Evolutionary conservation across 2,113 vertebrate genomes (phyloP), one percentile per base, ranked within the genome.

Genomic region (Willisornis vidua): DNA sequence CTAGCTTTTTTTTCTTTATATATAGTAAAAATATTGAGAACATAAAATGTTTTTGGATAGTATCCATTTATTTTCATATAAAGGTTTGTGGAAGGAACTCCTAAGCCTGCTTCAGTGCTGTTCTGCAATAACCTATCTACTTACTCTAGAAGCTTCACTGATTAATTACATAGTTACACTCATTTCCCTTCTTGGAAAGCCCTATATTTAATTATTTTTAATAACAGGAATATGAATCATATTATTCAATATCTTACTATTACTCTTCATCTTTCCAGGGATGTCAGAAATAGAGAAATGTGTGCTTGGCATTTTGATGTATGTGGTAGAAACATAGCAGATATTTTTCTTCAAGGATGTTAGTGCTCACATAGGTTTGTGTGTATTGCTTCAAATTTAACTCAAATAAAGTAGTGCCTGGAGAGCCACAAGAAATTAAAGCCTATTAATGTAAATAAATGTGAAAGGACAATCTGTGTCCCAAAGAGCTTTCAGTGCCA

Each of bases 131-230:
- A 81, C 65, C 14, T 51, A 65, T 72, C 39, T 39, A 49, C 87
- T 90, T 94, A 51, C 52, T 94, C 93, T 57, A 85, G 71, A 92
- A 96, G 65, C 77, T 82, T 86, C 9, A 11, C 66, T 94, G 91
- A 95, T 94, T 92, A 76, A 77, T 96, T 83, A 91, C 46, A 31
- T 61, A 77, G 61, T 85, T 94, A 23, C 28, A 61, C 33, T 94
- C 58, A 83, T 87, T 96, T 96, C 77, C 80, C 65, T 95, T 94
- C 77, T 94, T 92, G 61, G 48, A 37, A 72, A 90, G 41, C 31
- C 31, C 14, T 75, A 55, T 93, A 92, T 94, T 94, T 87, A 89
- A 87, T 94, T 97, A 89, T 89, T 86, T 91, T 90, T 85, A 95
- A 85, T 87, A 94, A 82, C 71, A 89, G 77, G 66, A 94, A 79